Percentiles rank a stretch among this genome's conserved stretches.
Evolutionary conservation across 1,140 invertebrate species (phyloP).

Genomic region (Ctenoplectra terminalis): DNA sequence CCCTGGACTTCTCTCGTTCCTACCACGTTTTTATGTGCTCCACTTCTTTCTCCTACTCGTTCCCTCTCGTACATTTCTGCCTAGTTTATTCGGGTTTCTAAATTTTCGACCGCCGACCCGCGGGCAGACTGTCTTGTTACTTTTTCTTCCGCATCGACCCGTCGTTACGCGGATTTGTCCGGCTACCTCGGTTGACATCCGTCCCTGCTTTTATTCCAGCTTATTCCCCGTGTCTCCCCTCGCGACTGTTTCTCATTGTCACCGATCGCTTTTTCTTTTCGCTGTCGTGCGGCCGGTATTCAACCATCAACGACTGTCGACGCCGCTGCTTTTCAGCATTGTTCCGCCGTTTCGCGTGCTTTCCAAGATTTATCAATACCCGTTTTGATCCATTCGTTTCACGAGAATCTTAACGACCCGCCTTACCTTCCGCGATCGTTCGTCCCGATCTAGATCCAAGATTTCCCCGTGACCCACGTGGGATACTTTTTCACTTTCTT

Average conservation of each 20-base stretch:
- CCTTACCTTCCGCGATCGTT: background rate
- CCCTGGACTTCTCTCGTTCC: constrained; percentile 39
- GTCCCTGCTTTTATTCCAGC: constrained; percentile 6
- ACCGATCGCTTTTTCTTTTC: constrained; percentile 2
- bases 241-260: constrained; percentile 36
- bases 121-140: constrained; percentile 12
- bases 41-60: constrained; percentile 19
- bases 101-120: constrained; percentile 19
- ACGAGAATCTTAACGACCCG: background rate
- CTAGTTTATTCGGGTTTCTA: constrained; percentile 22
- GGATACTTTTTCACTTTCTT: constrained; percentile 24
- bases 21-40: constrained; percentile 28
- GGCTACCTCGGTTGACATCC: constrained; percentile 5
- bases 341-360: background rate
- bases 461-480: background rate
- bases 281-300: background rate
- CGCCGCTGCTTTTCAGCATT: constrained; percentile 31
- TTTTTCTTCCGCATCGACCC: background rate
- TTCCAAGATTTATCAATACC: constrained; percentile 1
- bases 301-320: background rate
- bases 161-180: constrained; percentile 21
- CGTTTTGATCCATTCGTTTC: constrained; percentile 2
- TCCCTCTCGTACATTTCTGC: background rate
- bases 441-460: background rate
- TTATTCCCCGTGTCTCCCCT: background rate